These are phyloP conservation scores for Caenorhabditis sp. DNA, from an alignment of 2,888 invertebrate genomes.

Conservation along the genomic window DNA sequence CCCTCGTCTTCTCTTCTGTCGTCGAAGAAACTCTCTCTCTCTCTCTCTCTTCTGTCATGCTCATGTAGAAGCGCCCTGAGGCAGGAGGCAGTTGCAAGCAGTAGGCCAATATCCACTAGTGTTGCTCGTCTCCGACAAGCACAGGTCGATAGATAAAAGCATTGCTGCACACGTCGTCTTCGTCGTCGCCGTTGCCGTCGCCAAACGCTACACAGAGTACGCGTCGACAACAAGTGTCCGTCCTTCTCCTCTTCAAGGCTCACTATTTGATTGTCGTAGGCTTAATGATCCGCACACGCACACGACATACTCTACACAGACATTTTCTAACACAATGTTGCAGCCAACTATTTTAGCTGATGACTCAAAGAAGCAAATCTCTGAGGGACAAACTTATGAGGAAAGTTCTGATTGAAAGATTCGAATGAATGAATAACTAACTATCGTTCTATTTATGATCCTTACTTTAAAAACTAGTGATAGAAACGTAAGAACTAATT, in stretches of 20 bases:
- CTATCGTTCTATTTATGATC: too few relatives aligned
- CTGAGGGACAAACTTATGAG: background rate
- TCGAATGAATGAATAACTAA: too few relatives aligned
- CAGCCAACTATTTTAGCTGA: background rate
- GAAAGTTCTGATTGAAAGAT: too few relatives aligned
- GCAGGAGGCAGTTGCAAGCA: slow-evolving; percentile 59
- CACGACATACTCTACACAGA: slow-evolving; percentile 43
- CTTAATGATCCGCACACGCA: slow-evolving; percentile 55
- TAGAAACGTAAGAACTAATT: too few relatives aligned
- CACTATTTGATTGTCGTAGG: slow-evolving; percentile 64
- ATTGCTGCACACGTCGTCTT: slow-evolving; percentile 37
- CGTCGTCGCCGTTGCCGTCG: slow-evolving; percentile 20
- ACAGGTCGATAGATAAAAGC: slow-evolving; percentile 64
- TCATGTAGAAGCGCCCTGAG: slow-evolving; percentile 58
- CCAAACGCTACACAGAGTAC: slow-evolving; percentile 51
- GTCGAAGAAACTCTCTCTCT: too few relatives aligned
- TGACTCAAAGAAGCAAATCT: too few relatives aligned
- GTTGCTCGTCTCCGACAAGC: slow-evolving; percentile 56
- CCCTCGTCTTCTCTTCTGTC: slow-evolving; percentile 33
- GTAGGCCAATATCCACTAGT: slow-evolving; percentile 61
- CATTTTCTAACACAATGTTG: slow-evolving; percentile 28
- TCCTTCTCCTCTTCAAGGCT: slow-evolving; percentile 55
- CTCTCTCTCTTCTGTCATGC: slow-evolving; percentile 53
- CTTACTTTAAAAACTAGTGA: too few relatives aligned
- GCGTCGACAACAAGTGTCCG: slow-evolving; percentile 53